Percentiles rank a stretch among this genome's conserved stretches.
phyloP scores from a whole-genome alignment of 2,888 invertebrate genomes.

The Apodemia mormo region DNA sequence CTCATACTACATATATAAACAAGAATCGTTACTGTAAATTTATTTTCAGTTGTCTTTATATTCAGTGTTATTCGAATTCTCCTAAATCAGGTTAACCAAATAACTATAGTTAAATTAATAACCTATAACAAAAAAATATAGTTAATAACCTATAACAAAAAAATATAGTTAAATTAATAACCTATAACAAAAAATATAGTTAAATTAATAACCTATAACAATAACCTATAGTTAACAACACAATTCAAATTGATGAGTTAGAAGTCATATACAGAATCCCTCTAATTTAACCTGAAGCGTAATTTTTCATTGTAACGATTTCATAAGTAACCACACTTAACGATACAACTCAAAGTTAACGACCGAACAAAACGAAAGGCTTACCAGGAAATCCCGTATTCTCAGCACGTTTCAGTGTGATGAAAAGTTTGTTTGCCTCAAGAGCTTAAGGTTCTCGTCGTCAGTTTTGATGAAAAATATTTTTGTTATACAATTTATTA shows the following conservation, averaged over 20 bases:
- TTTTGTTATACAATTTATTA: background rate
- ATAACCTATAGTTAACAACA: background rate
- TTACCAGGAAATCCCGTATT: background rate
- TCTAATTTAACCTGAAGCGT: background rate
- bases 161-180: too few relatives aligned
- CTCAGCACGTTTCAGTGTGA: background rate
- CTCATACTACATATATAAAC: too few relatives aligned
- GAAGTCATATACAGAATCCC: background rate
- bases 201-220: too few relatives aligned
- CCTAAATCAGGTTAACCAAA: too few relatives aligned
- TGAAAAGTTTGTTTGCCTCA: background rate
- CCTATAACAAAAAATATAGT: too few relatives aligned
- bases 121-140: too few relatives aligned
- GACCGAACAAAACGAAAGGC: slow-evolving; percentile 1
- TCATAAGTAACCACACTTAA: background rate
- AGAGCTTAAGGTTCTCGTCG: background rate
- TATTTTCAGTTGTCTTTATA: too few relatives aligned
- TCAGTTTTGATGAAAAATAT: background rate
- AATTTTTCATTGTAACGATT: background rate
- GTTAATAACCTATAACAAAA: too few relatives aligned
- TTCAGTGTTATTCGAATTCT: too few relatives aligned
- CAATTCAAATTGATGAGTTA: background rate
- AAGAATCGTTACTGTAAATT: too few relatives aligned
- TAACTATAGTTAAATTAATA: too few relatives aligned
- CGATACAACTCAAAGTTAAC: slow-evolving; percentile 7